Base-by-base conservation (phyloP, 2,888 invertebrate genomes). In the Callosobruchus maculatus region DNA sequence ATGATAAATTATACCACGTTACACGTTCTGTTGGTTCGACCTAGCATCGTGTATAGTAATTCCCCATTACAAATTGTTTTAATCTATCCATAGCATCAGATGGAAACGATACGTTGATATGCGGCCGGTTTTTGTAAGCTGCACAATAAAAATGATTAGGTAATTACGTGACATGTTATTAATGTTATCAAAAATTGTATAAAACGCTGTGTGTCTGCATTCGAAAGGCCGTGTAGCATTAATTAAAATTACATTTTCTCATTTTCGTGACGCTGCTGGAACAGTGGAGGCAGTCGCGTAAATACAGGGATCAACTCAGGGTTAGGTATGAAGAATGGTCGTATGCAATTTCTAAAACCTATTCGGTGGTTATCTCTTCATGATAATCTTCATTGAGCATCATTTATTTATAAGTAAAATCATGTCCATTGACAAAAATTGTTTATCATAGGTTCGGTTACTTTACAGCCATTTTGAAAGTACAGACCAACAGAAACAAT, bases 161-260 rank as follows among this genome's bases (percentile, higher is more conserved):
- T 76, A 75, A 76, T 75, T 78, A 75, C 73, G 73, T 75, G 71
- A 70, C 75, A 73, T 73, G 72, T 78, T 77, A 77, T 76, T 76
- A 78, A 77, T 78, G 75, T 77, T 77, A 77, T 79, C 77, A 72
- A 77, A 76, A 76, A 74, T 70, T 73, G 69, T 72, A 72, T 71
- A 73, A 73, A 77, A 79, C 74, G 76, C 49, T 49, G 1, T 49
- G 49, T 49, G 49, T n/a, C n/a, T 49, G 49, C 49, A 49, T 74
- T 78, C 77, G 79, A 80, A 80, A 78, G 75, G 72, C 74, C 75
- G 73, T 49, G 18, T 7, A 72, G 74, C 77, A 77, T 76, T 80
- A 80, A 81, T 81, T 81, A 81, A 81, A 81, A 80, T 74, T 78
- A 80, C 79, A 81, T 81, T 81, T 80, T 80, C 79, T 70, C 75